Evolutionary conservation across 2,113 vertebrate species (phyloP), one percentile per base, ranked within the genome.

Genomic region (Percina caprodes): DNA sequence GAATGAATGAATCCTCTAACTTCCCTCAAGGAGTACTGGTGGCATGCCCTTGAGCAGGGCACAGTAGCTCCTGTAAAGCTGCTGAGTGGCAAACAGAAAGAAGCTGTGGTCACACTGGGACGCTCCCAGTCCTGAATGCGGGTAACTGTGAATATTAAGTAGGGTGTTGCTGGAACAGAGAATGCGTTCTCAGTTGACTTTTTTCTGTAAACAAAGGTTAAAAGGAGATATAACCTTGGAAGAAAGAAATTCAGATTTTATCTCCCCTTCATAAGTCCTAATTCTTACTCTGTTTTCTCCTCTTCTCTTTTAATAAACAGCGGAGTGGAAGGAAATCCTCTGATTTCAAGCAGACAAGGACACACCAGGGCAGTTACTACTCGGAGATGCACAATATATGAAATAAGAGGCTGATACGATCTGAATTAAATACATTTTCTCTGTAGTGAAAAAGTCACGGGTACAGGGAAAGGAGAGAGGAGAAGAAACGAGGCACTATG

Each of bases 291-390:
- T 19, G 21, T 46, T 51, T 79, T 24, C 33, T 83, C 10, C 33
- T 82, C 23, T 15, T 51, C 30, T 74, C 69, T 82, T 86, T 80
- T 89, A 89, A 90, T 85, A 86, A 90, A 89, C 69, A 62, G 8
- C 45, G 71, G 70, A 72, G 48, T 61, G 70, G 66, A 84, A 80
- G 75, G 10, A 79, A 89, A 81, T 79, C n/a, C 77, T 81, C 65
- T 11, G 52, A 81, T 85, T 77, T 77, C 54, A 65, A 72, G 83
- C 74, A 68, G 69, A 77, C 79, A 18, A 48, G 46, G 55, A 84
- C 66, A 48, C 54, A 62, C 24, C 10, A 10, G 65, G 52, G 9
- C 52, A 60, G 59, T 56, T 54, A 51, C 49, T 11, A 26, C 55
- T 54, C 60, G 24, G 46, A 46, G 33, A 46, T 72, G 15, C 19